Conservation (phyloP, 2,113 vertebrate species). For the Nymphicus hollandicus region DNA sequence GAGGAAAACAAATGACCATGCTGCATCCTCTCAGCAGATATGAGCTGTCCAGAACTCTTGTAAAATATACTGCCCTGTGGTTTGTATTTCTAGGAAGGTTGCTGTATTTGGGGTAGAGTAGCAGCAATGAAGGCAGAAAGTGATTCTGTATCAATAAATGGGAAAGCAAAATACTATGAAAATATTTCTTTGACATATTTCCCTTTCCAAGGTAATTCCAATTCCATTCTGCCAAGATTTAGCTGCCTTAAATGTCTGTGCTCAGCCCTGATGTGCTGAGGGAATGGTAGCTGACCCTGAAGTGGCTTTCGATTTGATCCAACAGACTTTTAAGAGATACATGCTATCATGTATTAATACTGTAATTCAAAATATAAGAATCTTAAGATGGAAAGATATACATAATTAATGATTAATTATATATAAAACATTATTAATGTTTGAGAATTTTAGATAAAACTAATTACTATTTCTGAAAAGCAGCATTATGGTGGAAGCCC, state of each 20-base stretch:
- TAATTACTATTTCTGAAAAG: background rate
- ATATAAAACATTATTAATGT: background rate
- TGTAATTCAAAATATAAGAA: background rate
- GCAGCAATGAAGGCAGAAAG: background rate
- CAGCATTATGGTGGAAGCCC: background rate
- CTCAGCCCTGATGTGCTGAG: background rate
- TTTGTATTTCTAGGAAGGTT: background rate
- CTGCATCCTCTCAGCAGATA: background rate
- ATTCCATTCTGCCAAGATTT: background rate
- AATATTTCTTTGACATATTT: background rate
- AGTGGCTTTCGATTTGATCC: background rate
- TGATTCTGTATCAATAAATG: background rate
- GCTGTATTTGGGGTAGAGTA: background rate
- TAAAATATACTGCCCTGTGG: background rate
- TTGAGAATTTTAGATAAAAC: background rate
- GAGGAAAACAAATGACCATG: background rate
- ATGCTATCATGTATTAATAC: background rate
- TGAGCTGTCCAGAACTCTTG: background rate
- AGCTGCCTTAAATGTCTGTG: background rate
- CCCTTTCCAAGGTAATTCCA: background rate
- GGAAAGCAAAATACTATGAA: background rate
- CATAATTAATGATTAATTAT: background rate
- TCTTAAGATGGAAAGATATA: background rate
- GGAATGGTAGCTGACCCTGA: background rate
- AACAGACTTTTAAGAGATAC: background rate